Conservation (phyloP, 2,113 vertebrate species). For the Heliornis fulica region DNA sequence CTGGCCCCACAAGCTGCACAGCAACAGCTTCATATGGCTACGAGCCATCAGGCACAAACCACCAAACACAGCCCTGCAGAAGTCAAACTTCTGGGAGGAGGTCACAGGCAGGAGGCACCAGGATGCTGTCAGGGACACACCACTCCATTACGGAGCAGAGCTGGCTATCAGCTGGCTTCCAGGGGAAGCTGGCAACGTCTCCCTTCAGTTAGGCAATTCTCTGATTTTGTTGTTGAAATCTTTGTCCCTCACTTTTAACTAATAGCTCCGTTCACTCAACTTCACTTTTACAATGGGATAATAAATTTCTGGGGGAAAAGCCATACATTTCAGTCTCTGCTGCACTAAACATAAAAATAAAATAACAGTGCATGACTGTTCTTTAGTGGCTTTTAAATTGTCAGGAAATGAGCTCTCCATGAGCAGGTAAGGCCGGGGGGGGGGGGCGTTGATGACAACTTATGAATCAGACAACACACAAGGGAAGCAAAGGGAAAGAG, state of each 20-base stretch:
- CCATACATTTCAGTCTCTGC: not conserved
- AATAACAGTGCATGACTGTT: not conserved
- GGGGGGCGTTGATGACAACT: not conserved
- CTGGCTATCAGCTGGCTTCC: conserved; percentile 29
- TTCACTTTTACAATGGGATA: conserved; percentile 24
- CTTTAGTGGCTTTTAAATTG: conserved; percentile 13
- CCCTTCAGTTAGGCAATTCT: conserved; percentile 12
- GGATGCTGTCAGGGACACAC: not conserved
- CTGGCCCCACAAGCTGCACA: not conserved
- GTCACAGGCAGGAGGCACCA: not conserved
- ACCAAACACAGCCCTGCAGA: not conserved
- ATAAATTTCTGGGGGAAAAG: conserved; percentile 27
- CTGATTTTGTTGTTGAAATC: conserved; percentile 2
- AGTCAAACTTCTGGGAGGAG: not conserved
- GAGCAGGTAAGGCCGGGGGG: not conserved
- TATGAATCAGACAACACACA: not conserved
- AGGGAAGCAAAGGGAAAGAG: not conserved
- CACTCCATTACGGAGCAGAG: not conserved
- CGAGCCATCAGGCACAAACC: not conserved
- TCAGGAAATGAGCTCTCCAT: not conserved
- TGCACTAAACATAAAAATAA: conserved; percentile 13
- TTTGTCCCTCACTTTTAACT: not conserved
- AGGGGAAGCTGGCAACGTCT: not conserved
- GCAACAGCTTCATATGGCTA: not conserved
- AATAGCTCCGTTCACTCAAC: not conserved